Evolutionary conservation across 1,140 invertebrate species (phyloP), one percentile per base, ranked within the genome.

Genomic region (Leptinotarsa texana): DNA sequence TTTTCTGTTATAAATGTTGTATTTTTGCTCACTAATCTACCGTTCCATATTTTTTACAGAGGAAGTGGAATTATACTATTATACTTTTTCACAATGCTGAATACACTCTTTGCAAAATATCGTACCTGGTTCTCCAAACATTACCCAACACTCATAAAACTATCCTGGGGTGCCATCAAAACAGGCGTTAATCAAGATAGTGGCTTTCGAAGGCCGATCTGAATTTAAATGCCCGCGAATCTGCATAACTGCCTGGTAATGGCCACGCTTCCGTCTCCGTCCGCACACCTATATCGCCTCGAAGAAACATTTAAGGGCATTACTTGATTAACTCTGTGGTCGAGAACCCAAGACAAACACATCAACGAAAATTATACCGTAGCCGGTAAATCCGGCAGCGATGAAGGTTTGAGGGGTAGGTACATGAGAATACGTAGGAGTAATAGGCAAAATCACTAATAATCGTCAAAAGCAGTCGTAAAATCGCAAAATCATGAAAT

Each of bases 321-420:
- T 57, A 42, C 22, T 42, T 66, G 65, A 66, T 66, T 66, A 66
- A 66, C 65, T 66, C 24, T 42, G 22, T 17, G 65, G 65, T n/a
- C 33, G 22, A 24, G 22, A 13, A 66, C 4, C 17, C 13, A 66
- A 66, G 65, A 66, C 22, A 66, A 66, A 66, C 65, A 42, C 65
- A 66, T 66, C 65, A 27, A 42, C 22, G 65, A 42, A 66, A 66
- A 66, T 66, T 66, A 66, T n/a, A 42, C 6, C 11, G 65, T n/a
- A 2, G 51, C 51, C 3, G 1, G n/a, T 0, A 15, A 15, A 57
- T n/a, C 17, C 51, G 17, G 17, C 17, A 15, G 51, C 51, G 51
- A 42, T 2, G 33, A 42, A 42, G 33, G 33, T 42, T 42, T 11
- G 33, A 8, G 27, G 6, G 5, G 27, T 0, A 0, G 27, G 6